Base-by-base conservation (phyloP, 1,140 invertebrate genomes). In the Eufriesea mexicana region DNA sequence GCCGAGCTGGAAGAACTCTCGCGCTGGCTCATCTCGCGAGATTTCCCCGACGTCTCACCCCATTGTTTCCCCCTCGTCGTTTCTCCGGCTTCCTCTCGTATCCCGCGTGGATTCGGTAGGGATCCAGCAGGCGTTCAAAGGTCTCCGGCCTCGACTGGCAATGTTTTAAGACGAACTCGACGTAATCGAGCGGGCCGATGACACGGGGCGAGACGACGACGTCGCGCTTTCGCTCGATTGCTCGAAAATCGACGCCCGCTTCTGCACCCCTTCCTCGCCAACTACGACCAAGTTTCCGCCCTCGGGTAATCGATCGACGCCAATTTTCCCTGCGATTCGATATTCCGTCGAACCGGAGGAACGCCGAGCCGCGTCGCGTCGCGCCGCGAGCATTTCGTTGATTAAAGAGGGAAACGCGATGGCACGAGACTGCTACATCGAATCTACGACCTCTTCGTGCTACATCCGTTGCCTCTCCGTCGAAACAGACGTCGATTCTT, bases 31-130 rank as follows among this genome's bases (percentile, higher is more conserved):
- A 1, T 45, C 6, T n/a, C 12, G 12, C 64, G 42, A 67, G 23
- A 67, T 67, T 67, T 67, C 23, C 42, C 42, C 10, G 20, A 67
- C 5, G 64, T 45, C 42, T 66, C 35, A 23, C 35, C 35, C 2
- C 9, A 42, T 10, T 12, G 35, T 66, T 66, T 62, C 20, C 20
- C 10, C 23, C n/a, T n/a, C 7, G 1, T 12, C 2, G 10, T 20
- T 0, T 14, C 23, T 47, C 14, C 7, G 82, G 90, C 88, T 87
- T 92, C 89, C 88, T 91, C 88, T 84, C 73, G 86, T 92, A 91
- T 92, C 89, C 90, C 72, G 74, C 74, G 85, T 77, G 73, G 68
- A 79, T 77, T 83, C 83, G 84, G 83, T 85, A 72, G 59, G 79
- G 83, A 87, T 88, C 89, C n/a, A 10, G 42, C 28, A 78, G 59